phyloP scores from a whole-genome alignment of 2,797 vertebrate species.

The Otolemur crassicaudatus region DNA sequence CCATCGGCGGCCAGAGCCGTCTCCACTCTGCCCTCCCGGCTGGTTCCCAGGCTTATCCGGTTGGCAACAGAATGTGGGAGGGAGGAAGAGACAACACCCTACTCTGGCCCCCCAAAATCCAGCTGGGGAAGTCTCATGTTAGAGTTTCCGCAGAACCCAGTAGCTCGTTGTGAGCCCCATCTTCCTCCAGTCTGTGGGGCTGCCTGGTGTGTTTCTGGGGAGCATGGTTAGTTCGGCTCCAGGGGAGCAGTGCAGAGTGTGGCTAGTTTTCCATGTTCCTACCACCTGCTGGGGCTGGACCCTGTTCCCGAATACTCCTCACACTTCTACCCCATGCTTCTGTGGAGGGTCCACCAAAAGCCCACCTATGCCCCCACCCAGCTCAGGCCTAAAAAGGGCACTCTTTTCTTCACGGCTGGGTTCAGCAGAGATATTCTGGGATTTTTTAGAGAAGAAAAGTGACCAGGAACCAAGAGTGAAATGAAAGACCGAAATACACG shows the following conservation, averaged over 20 bases:
- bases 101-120: neutral
- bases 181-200: neutral
- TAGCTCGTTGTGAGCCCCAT: neutral
- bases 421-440: neutral
- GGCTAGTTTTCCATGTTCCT: neutral
- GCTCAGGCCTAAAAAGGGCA: neutral
- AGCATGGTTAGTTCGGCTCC: neutral
- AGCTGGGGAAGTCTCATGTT: neutral
- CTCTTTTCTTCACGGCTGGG: neutral
- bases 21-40: neutral
- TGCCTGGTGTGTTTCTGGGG: neutral
- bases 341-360: accelerated
- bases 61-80: neutral
- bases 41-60: neutral
- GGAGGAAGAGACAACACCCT: neutral
- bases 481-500: conserved; percentile 10
- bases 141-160: neutral
- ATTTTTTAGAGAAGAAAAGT: conserved; percentile 9
- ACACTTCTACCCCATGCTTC: no score
- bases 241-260: neutral
- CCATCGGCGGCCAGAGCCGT: neutral
- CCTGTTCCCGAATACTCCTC: neutral
- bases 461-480: neutral
- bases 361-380: neutral
- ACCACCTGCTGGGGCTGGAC: neutral